Conservation (phyloP, 2,797 vertebrate species). For the Pempheris klunzingeri region DNA sequence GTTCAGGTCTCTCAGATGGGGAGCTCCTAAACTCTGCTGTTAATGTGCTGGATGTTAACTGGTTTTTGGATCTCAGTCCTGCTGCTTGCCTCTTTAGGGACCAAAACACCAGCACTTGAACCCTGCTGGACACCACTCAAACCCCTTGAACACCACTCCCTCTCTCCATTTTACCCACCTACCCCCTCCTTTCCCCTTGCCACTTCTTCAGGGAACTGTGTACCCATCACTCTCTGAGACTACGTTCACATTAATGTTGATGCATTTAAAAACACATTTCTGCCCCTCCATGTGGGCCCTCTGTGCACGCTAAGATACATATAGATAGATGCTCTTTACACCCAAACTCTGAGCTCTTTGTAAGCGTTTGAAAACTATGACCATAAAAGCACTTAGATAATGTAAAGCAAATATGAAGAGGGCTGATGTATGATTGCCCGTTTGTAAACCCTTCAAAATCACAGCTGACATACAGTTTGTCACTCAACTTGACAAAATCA, state of each 20-base stretch:
- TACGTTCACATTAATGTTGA: neutral
- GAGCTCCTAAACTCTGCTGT: constrained; percentile 48
- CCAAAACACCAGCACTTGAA: constrained; percentile 74
- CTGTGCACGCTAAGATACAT: neutral
- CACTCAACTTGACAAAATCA: neutral
- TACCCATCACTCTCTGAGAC: constrained; percentile 17
- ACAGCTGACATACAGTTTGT: neutral
- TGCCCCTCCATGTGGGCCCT: neutral
- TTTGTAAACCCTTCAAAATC: neutral
- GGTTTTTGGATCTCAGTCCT: constrained; percentile 61
- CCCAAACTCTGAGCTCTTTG: neutral
- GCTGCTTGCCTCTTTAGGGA: constrained; percentile 58
- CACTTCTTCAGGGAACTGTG: constrained; percentile 32
- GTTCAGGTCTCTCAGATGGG: constrained; percentile 54
- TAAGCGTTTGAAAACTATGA: neutral
- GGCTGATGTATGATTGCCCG: neutral
- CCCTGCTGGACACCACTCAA: constrained; percentile 72
- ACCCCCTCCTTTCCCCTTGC: constrained; percentile 10
- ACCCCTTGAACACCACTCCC: constrained; percentile 47
- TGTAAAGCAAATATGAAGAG: neutral
- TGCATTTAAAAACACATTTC: constrained; percentile 5
- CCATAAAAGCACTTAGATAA: neutral
- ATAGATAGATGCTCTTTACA: constrained; percentile 1
- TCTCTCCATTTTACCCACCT: constrained; percentile 32
- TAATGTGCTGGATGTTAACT: constrained; percentile 57